phyloP scores from a whole-genome alignment of 2,113 vertebrate genomes.

The Anser brachyrhynchus region DNA sequence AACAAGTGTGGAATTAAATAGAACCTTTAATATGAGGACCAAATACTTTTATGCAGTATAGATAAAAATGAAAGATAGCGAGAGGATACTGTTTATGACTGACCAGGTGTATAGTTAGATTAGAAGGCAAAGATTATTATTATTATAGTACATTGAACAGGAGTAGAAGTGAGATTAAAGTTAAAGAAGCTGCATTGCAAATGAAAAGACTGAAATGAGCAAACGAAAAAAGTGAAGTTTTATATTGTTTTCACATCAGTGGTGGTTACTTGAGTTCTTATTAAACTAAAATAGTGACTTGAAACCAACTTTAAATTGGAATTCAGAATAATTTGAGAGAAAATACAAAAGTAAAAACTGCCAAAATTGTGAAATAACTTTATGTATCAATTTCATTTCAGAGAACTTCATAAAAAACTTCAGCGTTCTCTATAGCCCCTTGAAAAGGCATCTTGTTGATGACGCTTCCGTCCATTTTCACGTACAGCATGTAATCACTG shows the following conservation, averaged over 20 bases:
- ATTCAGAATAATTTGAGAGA: too few relatives aligned
- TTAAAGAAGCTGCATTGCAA: not conserved
- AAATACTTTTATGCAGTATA: not conserved
- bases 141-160: not conserved
- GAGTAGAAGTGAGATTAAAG: not conserved
- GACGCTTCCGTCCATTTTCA: conserved; percentile 50
- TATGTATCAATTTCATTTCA: conserved; percentile 64
- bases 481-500: conserved; percentile 79
- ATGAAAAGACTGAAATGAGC: not conserved
- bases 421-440: conserved; percentile 88
- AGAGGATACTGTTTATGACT: not conserved
- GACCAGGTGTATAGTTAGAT: not conserved
- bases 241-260: not conserved
- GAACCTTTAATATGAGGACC: not conserved
- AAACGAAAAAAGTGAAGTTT: not conserved
- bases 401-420: conserved; percentile 95
- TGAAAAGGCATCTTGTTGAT: conserved; percentile 91
- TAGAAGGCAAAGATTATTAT: not conserved
- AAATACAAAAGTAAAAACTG: conserved; percentile 1
- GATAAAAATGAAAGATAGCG: not conserved
- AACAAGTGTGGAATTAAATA: not conserved
- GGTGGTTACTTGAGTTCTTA: not conserved
- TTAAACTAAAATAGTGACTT: not conserved
- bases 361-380: not conserved
- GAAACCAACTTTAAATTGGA: not conserved